Evolutionary conservation across 2,888 invertebrate species (phyloP), one percentile per base, ranked within the genome.

Genomic region (Brachyptera risi): DNA sequence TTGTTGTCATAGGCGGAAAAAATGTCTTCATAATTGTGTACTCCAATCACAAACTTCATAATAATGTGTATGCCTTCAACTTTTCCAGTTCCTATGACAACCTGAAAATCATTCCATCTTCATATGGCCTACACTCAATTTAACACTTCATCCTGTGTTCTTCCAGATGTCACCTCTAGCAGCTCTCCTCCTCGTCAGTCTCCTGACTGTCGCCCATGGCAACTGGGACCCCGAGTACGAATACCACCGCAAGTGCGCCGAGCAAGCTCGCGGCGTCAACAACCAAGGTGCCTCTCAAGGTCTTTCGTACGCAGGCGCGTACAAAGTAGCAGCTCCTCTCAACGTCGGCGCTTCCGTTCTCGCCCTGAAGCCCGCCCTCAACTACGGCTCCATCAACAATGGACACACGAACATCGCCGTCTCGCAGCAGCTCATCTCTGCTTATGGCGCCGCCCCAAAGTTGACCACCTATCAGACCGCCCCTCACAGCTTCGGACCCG

Each of bases 201-300:
- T 54, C 17, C 17, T 54, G 17, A 35, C 54, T 24, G 13, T 24
- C 38, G 35, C 37, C 2, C 35, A 37, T 23, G 54, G 21, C 35
- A 35, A 17, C 35, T 54, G 54, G 54, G 54, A 54, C 37, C 54
- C 54, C 13, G 54, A 54, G 35, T 35, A 37, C 23, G 37, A 54
- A 35, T 54, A 54, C 54, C 54, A 54, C 23, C 54, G 19, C 54
- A 54, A 54, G 54, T 37, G 37, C 21, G 47, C 47, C 23, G 23
- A 47, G n/a, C 23, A 47, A 11, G 17, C 37, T 38, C 35, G 54
- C 35, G 24, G 24, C 49, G n/a, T n/a, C n/a, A n/a, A n/a, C n/a
- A n/a, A n/a, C n/a, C n/a, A n/a, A n/a, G n/a, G n/a, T n/a, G 44
- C 44, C 4, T 17, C 44, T 17, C 21, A 2, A 11, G 44, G 17